A percentile compares a stretch with the other conserved stretches of the same genome.
Conservation (phyloP, 1,140 invertebrate species). For the Cotesia glomerata region DNA sequence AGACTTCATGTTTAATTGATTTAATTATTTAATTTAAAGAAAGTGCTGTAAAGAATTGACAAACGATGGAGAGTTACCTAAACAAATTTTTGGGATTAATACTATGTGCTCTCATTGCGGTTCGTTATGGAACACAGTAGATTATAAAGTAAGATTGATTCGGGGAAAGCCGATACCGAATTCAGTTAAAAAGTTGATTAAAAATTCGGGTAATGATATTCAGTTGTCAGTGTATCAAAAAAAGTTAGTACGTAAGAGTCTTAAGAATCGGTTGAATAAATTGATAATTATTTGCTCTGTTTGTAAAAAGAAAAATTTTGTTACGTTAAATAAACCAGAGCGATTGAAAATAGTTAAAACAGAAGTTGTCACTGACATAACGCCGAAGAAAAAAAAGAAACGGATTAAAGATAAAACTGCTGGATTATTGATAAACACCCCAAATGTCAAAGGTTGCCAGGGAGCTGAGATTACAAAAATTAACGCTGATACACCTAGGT, state of each 20-base stretch:
- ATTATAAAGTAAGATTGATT: constrained; percentile 42
- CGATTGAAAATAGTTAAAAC: constrained; percentile 24
- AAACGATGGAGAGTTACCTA: constrained; percentile 36
- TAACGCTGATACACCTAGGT: not conserved
- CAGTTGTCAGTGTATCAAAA: constrained; percentile 40
- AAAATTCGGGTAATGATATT: constrained; percentile 6
- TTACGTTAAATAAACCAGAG: constrained; percentile 45
- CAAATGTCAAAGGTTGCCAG: not conserved
- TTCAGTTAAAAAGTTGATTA: constrained; percentile 39
- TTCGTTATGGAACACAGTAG: constrained; percentile 45
- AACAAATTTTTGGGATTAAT: constrained; percentile 45
- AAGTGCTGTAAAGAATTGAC: constrained; percentile 37
- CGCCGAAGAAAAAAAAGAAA: constrained; percentile 48
- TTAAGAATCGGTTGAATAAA: constrained; percentile 47
- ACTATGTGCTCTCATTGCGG: constrained; percentile 55
- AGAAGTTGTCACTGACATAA: constrained; percentile 14
- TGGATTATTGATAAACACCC: constrained; percentile 47
- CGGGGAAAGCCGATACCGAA: constrained; percentile 40
- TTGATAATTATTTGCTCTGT: constrained; percentile 48
- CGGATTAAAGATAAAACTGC: constrained; percentile 49
- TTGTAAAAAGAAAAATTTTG: constrained; percentile 43
- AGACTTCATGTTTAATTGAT: not conserved
- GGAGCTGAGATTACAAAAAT: not conserved
- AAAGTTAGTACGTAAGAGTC: constrained; percentile 43
- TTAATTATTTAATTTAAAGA: constrained; percentile 39